A percentile compares a stretch with the other conserved stretches of the same genome.
Evolutionary conservation across 1,140 invertebrate genomes (phyloP).

Genomic region (Reticulitermes speratus): DNA sequence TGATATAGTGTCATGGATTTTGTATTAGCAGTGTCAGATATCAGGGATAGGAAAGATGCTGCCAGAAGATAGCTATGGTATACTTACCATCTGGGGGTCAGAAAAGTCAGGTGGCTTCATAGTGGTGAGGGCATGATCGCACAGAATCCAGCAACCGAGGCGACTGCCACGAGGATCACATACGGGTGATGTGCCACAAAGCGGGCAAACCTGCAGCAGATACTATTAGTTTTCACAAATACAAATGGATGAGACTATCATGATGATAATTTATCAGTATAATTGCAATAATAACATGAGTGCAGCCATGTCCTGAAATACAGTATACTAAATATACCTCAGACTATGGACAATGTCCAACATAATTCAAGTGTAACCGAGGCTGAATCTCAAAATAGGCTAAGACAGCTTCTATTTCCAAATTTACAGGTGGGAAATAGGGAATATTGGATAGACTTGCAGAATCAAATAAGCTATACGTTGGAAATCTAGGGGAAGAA

Average conservation of each 20-base stretch:
- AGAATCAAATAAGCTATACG: too few relatives aligned
- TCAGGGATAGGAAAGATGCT: too few relatives aligned
- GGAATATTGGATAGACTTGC: too few relatives aligned
- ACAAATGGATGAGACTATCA: background rate
- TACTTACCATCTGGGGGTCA: constrained; percentile 67
- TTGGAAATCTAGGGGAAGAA: too few relatives aligned
- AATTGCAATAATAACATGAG: background rate
- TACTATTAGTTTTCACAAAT: background rate
- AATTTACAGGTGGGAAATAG: too few relatives aligned
- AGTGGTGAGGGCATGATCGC: constrained; percentile 68
- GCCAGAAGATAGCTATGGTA: too few relatives aligned
- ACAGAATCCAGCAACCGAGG: constrained; percentile 65
- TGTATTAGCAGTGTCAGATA: too few relatives aligned
- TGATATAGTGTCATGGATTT: too few relatives aligned
- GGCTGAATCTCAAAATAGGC: too few relatives aligned
- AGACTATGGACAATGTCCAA: background rate
- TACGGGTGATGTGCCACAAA: constrained; percentile 75
- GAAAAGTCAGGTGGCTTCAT: constrained; percentile 72
- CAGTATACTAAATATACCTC: background rate
- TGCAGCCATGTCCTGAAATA: background rate
- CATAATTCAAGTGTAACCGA: too few relatives aligned
- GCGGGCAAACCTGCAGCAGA: constrained; percentile 53
- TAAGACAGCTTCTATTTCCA: too few relatives aligned
- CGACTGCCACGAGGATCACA: constrained; percentile 64
- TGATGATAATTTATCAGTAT: background rate